Evolutionary conservation across 2,888 invertebrate species (phyloP).

Genomic region (Thymelicus lineola): DNA sequence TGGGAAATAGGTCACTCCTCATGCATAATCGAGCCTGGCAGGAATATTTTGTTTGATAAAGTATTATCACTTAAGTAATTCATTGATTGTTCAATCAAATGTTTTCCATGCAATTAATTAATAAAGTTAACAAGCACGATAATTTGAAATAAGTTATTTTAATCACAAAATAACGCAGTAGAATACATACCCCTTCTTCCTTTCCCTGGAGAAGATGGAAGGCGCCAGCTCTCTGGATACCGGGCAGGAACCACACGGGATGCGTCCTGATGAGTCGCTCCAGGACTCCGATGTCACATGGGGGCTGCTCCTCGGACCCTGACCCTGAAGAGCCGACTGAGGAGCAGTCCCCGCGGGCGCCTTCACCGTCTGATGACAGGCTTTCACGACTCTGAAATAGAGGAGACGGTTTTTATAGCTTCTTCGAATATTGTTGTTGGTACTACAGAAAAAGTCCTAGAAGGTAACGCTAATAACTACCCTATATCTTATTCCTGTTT

Average conservation of each 20-base stretch:
- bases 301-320: conserved; percentile 88
- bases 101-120: too few species aligned
- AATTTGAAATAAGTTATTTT: background rate
- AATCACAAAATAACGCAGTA: background rate
- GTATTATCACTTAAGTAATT: too few species aligned
- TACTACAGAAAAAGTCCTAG: too few species aligned
- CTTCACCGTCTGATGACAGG: conserved; percentile 87
- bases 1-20: too few species aligned
- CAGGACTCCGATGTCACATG: conserved; percentile 93
- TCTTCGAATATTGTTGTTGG: too few species aligned
- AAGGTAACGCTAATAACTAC: too few species aligned
- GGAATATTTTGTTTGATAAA: too few species aligned
- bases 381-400: conserved; percentile 87
- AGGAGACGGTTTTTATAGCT: background rate
- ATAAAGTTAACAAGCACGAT: too few species aligned
- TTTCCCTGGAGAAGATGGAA: conserved; percentile 97
- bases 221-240: conserved; percentile 96
- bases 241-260: conserved; percentile 98
- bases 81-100: too few species aligned
- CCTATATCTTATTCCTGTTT: background rate
- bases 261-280: conserved; percentile 96
- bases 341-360: conserved; percentile 85
- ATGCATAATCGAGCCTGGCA: too few species aligned
- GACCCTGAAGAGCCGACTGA: conserved; percentile 83
- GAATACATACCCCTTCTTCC: conserved; percentile 92